Evolutionary conservation across 2,888 invertebrate genomes (phyloP).

Genomic region (Brachypterus glaber): DNA sequence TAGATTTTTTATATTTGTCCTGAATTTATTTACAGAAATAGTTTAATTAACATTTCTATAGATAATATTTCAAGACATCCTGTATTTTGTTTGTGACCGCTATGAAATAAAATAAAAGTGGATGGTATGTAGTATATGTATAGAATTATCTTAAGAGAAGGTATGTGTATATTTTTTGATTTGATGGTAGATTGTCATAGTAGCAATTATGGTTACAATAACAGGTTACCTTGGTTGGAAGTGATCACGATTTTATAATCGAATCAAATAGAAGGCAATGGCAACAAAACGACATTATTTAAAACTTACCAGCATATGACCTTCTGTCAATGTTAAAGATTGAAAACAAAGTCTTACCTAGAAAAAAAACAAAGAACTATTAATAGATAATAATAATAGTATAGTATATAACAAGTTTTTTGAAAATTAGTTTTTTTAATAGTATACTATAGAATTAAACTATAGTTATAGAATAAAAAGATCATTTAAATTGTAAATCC

Average conservation of each 20-base stretch:
- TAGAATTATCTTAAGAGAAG: no score
- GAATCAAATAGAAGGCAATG: conserved; percentile 20
- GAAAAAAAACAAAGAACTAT: conserved; percentile 5
- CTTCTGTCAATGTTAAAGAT: conserved; percentile 18
- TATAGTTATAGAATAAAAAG: no score
- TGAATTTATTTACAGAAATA: no score
- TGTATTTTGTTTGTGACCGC: no score
- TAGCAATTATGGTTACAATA: conserved; percentile 13
- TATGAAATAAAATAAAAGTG: no score
- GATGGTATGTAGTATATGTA: no score
- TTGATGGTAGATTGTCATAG: conserved; percentile 4
- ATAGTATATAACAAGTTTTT: no score
- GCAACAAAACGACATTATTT: conserved; percentile 19
- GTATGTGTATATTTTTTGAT: conserved; percentile 3
- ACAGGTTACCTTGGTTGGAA: conserved; percentile 22
- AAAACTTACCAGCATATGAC: conserved; percentile 23
- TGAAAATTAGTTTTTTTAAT: conserved; percentile 2
- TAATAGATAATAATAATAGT: no score
- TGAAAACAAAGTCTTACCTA: conserved; percentile 10
- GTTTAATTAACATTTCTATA: no score
- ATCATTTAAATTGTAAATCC: no score
- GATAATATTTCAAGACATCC: no score
- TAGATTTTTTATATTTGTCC: no score
- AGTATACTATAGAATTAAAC: not conserved
- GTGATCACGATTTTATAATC: conserved; percentile 23